Base-by-base conservation (phyloP, 2,113 vertebrate species). In the Paramisgurnus dabryanus region DNA sequence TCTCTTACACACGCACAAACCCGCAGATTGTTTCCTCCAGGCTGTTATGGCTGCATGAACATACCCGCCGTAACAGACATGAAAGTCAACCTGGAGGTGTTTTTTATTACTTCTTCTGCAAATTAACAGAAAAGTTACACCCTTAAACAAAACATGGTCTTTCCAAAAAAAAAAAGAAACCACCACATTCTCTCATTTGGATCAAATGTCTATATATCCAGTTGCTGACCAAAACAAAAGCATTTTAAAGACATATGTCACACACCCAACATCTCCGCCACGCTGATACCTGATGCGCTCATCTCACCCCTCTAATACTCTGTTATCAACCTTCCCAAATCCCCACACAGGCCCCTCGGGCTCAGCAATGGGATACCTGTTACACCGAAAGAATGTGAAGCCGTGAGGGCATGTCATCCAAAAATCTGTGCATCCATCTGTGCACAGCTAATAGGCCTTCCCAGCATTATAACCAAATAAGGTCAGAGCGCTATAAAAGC, bases 91-190 rank as follows among this genome's bases (percentile, higher is more conserved):
- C 91, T 88, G 88, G 77, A 88, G 89, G 90, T 87, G 80, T 72
- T 68, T 87, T 86, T 87, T 85, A 82, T 70, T 57, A 60, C 77
- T 13, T 18, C 67, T 89, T 81, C 88, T 89, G 88, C 91, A 89
- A 91, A 91, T 93, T 91, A 91, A 88, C 85, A 80, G 82, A 84
- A 84, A 91, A 86, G 91, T 89, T 89, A 90, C 91, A 91, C 91
- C 91, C 90, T 89, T 84, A 87, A 89, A 79, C 87, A 92, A 76
- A 91, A 92, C 90, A 92, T 88, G 80, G 75, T 78, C 83, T 78
- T 86, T 86, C 85, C 86, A 86, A 84, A 82, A 83, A 61, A 69
- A 70, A 77, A 22, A 22, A 22, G 22, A 22, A 22, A 81, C 79
- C 50, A 85, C 84, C 60, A 60, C 60, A 55, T 22, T 18, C n/a